Conservation (phyloP, 92 coral and sea anemone genomes). For the Parazoanthus darwini region DNA sequence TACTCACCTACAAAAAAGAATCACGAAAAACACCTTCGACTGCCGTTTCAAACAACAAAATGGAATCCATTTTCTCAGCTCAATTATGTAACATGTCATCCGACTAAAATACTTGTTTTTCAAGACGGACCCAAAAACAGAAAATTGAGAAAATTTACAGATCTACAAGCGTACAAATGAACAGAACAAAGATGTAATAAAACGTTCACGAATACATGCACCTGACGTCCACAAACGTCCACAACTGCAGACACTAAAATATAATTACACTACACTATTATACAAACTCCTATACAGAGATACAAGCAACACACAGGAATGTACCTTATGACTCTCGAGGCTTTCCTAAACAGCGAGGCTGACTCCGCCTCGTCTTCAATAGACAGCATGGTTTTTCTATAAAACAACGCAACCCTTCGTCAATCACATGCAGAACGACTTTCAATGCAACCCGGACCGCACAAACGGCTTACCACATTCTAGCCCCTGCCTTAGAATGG, state of each 20-base stretch:
- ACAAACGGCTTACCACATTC: not conserved
- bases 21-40: no score
- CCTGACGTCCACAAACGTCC: no score
- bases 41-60: no score
- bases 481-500: no score
- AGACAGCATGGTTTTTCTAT: conserved; percentile 53
- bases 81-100: no score
- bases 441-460: not conserved
- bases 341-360: conserved; percentile 74
- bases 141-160: no score
- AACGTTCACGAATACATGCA: no score
- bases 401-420: not conserved
- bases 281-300: not conserved
- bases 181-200: no score
- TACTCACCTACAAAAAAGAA: not conserved
- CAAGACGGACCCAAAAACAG: no score
- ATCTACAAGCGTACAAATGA: no score
- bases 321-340: conserved; percentile 78
- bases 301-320: not conserved
- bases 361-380: conserved; percentile 70
- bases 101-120: not conserved
- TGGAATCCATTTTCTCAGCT: no score
- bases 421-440: not conserved
- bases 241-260: not conserved
- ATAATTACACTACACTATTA: not conserved